phyloP scores from a whole-genome alignment of 1,140 invertebrate genomes.

The Popillia japonica region DNA sequence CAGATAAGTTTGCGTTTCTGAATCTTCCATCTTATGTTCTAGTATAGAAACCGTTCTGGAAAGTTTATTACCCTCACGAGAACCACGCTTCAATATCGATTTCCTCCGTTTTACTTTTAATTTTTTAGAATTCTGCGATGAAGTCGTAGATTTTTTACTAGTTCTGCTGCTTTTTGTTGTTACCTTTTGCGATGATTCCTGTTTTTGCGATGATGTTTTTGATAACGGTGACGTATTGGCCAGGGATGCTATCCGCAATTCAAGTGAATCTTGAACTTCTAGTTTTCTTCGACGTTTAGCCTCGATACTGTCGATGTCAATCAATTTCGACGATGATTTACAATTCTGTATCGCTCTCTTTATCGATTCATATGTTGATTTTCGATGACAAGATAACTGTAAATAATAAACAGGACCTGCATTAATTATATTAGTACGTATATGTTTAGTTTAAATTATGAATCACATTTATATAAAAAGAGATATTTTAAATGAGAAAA shows the following conservation, averaged over 20 bases:
- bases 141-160: neutral
- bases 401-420: too few relatives aligned
- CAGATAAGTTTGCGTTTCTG: slow-evolving; percentile 28
- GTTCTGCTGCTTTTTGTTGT: neutral
- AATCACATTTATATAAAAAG: too few relatives aligned
- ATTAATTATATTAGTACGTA: too few relatives aligned
- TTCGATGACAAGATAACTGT: slow-evolving; percentile 24
- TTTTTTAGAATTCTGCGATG: neutral
- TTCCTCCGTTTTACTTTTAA: neutral
- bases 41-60: slow-evolving; percentile 8
- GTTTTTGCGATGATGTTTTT: neutral
- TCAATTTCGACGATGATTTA: neutral
- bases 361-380: slow-evolving; percentile 40
- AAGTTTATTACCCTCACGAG: neutral
- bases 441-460: too few relatives aligned
- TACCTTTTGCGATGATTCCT: neutral
- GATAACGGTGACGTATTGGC: too few relatives aligned
- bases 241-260: neutral
- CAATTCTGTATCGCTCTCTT: slow-evolving; percentile 39
- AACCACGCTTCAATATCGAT: neutral
- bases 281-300: neutral
- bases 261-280: neutral
- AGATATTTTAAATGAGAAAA: too few relatives aligned
- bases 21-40: slow-evolving; percentile 8
- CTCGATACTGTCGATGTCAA: slow-evolving; percentile 39